Evolutionary conservation across 2,888 invertebrate genomes (phyloP), one percentile per base, ranked within the genome.

Genomic region (Drosophila macrospina): DNA sequence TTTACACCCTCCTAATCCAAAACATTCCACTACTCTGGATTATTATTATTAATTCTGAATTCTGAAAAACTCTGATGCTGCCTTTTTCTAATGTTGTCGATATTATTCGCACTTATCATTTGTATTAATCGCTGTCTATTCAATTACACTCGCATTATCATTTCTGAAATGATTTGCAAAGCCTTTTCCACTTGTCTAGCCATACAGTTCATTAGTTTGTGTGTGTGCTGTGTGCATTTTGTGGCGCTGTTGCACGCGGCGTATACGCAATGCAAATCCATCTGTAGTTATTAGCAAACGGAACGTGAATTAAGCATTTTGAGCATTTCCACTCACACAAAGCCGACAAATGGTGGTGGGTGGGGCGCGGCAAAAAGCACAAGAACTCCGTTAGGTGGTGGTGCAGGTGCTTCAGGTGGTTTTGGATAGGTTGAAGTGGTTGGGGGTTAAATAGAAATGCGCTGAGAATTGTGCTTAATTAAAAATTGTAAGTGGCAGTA

Each of bases 401-500:
- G 10, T 13, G 30, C 15, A 16, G 13, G 20, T 10, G n/a, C 10
- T 16, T 34, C 5, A 11, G 16, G 6, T 7, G 24, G 28, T 42
- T 52, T 0, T 10, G n/a, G 15, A 15, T 24, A n/a, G 30, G 30
- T 39, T 56, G 0, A 20, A 34, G 60, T 32, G 55, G 60, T 42
- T 47, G 16, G 44, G 30, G 28, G 47, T 62, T 73, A 63, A 60
- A 74, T 73, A 75, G 78, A 78, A 75, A 78, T 57, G 50, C 64
- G 69, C 52, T 68, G 78, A 76, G 71, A 69, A 78, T 61, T 74
- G 79, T 65, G 86, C 88, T 82, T 82, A 86, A 82, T 82, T 82
- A 82, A 82, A 88, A 82, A 82, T 86, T 88, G 88, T 82, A 87
- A 82, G 82, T 88, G 88, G 82, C 82, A 82, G 82, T 82, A 82